These are phyloP conservation scores for Patella pellucida DNA, from an alignment of 2,888 invertebrate genomes.

Conservation along the genomic window DNA sequence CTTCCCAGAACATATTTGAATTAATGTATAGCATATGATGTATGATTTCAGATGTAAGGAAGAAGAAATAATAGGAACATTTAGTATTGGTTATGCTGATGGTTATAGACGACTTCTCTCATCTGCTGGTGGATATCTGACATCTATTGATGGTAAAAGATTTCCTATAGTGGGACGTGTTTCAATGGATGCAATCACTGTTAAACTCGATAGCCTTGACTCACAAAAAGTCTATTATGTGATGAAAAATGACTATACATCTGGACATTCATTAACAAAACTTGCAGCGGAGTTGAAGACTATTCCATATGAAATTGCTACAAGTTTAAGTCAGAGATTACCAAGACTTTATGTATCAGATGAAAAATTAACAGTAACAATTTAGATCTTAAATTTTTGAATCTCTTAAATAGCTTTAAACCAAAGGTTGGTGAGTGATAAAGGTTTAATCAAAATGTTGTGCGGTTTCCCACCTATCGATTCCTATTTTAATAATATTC, in stretches of 20 bases:
- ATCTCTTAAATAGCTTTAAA: neutral
- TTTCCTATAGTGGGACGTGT: conserved; percentile 46
- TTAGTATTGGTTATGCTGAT: conserved; percentile 49
- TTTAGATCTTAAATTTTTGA: too few relatives aligned
- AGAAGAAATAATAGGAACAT: conserved; percentile 42
- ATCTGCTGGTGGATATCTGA: conserved; percentile 32
- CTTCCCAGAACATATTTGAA: too few relatives aligned
- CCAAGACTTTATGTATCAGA: conserved; percentile 39
- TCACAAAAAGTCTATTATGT: conserved; percentile 35
- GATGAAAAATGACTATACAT: conserved; percentile 35
- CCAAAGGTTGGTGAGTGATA: neutral
- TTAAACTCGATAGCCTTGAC: conserved; percentile 35
- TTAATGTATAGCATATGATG: too few relatives aligned
- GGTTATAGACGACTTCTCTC: conserved; percentile 44
- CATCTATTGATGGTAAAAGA: conserved; percentile 33
- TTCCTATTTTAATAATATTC: neutral
- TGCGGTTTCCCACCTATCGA: neutral
- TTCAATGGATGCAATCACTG: conserved; percentile 52
- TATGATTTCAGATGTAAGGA: conserved; percentile 29
- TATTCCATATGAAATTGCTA: conserved; percentile 47
- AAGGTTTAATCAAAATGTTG: neutral
- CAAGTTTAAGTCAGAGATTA: conserved; percentile 38
- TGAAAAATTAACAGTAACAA: conserved; percentile 15
- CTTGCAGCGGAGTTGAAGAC: conserved; percentile 39
- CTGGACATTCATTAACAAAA: conserved; percentile 39